Conservation (phyloP, 2,888 invertebrate genomes). For the Acanthosepion lycidas region DNA sequence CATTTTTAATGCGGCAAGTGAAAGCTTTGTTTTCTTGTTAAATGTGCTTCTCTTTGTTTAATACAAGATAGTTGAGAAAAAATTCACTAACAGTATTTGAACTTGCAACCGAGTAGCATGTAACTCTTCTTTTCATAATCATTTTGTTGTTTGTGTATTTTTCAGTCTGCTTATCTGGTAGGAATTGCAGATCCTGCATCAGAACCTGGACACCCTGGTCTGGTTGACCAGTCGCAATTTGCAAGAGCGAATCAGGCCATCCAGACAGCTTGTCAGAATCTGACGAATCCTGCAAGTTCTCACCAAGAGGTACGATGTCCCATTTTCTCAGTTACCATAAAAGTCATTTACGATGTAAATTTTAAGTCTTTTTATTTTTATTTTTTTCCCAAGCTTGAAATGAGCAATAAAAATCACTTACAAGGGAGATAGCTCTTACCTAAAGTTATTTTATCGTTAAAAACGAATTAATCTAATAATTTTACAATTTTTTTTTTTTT, state of each 20-base stretch:
- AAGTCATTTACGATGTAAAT: too few relatives aligned
- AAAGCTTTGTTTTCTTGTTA: too few relatives aligned
- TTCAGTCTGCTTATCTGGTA: conserved; percentile 89
- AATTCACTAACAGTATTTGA: too few relatives aligned
- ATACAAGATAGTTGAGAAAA: too few relatives aligned
- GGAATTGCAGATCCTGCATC: conserved; percentile 93
- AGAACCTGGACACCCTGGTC: conserved; percentile 84
- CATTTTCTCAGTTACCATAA: neutral
- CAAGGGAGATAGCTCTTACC: neutral
- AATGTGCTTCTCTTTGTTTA: too few relatives aligned
- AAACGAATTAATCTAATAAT: too few relatives aligned
- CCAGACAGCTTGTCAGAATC: conserved; percentile 85
- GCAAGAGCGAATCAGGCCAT: conserved; percentile 90
- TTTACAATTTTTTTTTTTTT: too few relatives aligned
- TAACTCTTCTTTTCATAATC: neutral
- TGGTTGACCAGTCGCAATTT: conserved; percentile 74
- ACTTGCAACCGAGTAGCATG: neutral
- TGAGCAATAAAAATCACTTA: neutral
- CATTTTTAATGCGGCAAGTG: too few relatives aligned
- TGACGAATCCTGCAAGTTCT: conserved; percentile 71
- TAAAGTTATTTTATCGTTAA: neutral
- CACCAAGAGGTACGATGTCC: conserved; percentile 70
- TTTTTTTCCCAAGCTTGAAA: neutral
- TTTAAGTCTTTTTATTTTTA: too few relatives aligned
- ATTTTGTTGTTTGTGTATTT: neutral